phyloP scores from a whole-genome alignment of 2,888 invertebrate species.

The Aquatica leii region DNA sequence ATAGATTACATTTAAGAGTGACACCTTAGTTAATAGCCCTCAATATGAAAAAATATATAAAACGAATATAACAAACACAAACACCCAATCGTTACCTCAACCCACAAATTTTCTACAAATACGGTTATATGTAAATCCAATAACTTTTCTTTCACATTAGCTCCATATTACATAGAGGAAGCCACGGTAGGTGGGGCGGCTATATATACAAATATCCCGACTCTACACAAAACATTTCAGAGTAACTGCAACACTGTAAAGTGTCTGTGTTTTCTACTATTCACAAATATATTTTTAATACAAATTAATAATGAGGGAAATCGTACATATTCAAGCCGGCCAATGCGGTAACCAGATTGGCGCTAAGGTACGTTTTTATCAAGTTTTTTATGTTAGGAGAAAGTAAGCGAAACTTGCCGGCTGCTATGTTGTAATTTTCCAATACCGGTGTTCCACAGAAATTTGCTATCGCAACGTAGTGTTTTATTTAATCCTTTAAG shows the following conservation, averaged over 20 bases:
- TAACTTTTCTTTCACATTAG: constrained; percentile 16
- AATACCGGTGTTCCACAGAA: too few species aligned
- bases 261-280: constrained; percentile 38
- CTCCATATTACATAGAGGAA: constrained; percentile 8
- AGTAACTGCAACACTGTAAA: constrained; percentile 25
- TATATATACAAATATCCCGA: constrained; percentile 20
- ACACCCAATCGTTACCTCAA: constrained; percentile 22
- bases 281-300: constrained; percentile 2
- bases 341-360: constrained; percentile 84
- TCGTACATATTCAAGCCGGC: constrained; percentile 85
- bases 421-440: neutral
- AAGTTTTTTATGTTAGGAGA: constrained; percentile 11
- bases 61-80: neutral
- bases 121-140: constrained; percentile 30
- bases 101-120: constrained; percentile 32
- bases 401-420: constrained; percentile 14
- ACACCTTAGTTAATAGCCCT: too few species aligned
- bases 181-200: constrained; percentile 15
- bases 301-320: constrained; percentile 79
- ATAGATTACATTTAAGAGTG: too few species aligned
- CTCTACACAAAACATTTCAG: constrained; percentile 19
- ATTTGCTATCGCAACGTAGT: too few species aligned
- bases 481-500: too few species aligned
- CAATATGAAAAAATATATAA: too few species aligned
- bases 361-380: constrained; percentile 72